phyloP scores from a whole-genome alignment of 2,113 vertebrate genomes.

The Gymnorhina tibicen region DNA sequence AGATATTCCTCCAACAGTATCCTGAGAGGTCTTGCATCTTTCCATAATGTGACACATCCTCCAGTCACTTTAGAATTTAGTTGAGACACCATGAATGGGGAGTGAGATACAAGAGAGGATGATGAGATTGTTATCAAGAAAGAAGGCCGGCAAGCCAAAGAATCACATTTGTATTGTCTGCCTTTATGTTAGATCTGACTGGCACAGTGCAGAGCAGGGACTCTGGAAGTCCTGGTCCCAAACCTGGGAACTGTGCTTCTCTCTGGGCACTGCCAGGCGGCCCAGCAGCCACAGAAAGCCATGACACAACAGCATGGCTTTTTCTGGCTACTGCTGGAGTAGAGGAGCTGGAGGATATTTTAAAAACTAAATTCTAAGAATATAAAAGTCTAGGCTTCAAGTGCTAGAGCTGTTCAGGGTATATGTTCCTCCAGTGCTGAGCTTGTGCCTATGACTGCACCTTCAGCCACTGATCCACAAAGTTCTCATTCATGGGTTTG shows the following conservation, averaged over 20 bases:
- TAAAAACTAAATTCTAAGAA: neutral
- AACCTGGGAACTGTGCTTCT: neutral
- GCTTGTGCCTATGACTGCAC: neutral
- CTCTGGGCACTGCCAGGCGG: neutral
- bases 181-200: neutral
- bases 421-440: neutral
- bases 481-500: neutral
- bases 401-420: neutral
- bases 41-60: neutral
- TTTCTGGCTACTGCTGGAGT: neutral
- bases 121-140: neutral
- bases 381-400: neutral
- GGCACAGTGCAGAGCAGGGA: neutral
- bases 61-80: neutral
- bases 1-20: neutral
- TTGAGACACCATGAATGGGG: neutral
- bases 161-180: neutral
- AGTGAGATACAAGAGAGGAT: neutral
- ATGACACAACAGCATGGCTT: accelerated
- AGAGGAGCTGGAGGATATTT: neutral
- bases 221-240: neutral
- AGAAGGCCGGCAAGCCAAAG: neutral
- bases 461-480: neutral
- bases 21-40: neutral
- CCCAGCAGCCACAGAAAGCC: neutral